Evolutionary conservation across 2,797 vertebrate genomes (phyloP), one percentile per base, ranked within the genome.

Genomic region (Pristis pectinata): DNA sequence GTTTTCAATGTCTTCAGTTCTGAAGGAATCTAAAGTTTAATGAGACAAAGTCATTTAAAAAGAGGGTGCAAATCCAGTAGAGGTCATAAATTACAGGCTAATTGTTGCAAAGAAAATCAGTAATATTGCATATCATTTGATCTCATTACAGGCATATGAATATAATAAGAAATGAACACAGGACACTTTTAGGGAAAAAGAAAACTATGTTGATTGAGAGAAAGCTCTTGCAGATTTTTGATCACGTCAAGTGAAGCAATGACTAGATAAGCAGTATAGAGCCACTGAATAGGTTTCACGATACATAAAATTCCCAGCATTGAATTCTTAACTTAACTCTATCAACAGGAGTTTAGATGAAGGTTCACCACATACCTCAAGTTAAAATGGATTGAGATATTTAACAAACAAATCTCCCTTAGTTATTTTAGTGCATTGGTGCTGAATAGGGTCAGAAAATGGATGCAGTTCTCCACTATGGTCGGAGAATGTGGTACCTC

Each of bases 11-110:
- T 13, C 82, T 56, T 85, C 49, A 85, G 56, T 91, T 64, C 15
- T 64, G 87, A 91, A 91, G 61, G 56, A 91, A 91, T 19, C 59
- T 64, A 64, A 37, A 64, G 59, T 37, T 91, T 91, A 91, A 64
- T 2, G 13, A 22, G 59, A 64, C 56, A 64, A 37, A 44, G 34
- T 37, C 87, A 37, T 5, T 59, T 61, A 89, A 15, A n/a, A 41
- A 91, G 17, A 37, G 19, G 34, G 15, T 56, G n/a, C 15, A n/a
- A 19, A n/a, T 89, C 30, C 30, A 59, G 61, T 87, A 0, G 2
- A 37, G 10, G 87, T 64, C 34, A 91, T 64, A 91, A 34, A 56
- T 85, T 37, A 34, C 59, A 89, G 7, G 34, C 3, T 76, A 85
- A 59, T 30, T n/a, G 30, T n/a, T 87, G 30, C 87, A 34, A 87